Base-by-base conservation (phyloP, 2,888 invertebrate genomes). In the Cremastobaeus sp. region DNA sequence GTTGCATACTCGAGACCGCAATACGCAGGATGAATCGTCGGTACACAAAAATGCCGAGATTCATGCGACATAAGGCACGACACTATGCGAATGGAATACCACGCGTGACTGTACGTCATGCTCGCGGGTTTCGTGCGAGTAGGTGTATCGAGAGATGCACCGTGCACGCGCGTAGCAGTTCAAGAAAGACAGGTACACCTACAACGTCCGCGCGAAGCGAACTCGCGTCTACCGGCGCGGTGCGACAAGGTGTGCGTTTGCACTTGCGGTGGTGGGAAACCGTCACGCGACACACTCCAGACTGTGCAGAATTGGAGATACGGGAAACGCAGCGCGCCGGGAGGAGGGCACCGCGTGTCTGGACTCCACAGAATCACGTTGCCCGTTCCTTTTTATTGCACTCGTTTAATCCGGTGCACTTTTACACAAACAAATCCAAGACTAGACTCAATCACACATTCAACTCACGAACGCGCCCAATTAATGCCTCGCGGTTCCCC, bases 51-150 rank as follows among this genome's bases (percentile, higher is more conserved):
- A 32, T 21, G 50, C n/a, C 25, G 43, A 52, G n/a, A 64, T 35
- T 52, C 18, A 25, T 64, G 14, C 43, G 52, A 14, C 45, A 45
- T 45, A 39, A 64, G 43, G 43, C 64, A 35, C 64, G 64, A 52
- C 43, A 52, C 52, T 64, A n/a, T 41, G 45, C 64, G 52, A 64
- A 34, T 52, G 52, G 21, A 64, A 43, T 52, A 45, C 43, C 52
- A 64, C 64, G 52, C 64, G 35, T 64, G 64, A 64, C 64, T 64
- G 64, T 52, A 37, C 17, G 35, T 45, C 35, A 52, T n/a, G n/a
- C n/a, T n/a, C n/a, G n/a, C 30, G 41, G 21, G 43, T 45, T 12
- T 21, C 32, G 25, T 35, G 45, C 35, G 43, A 34, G 30, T 41
- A 68, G 34, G 48, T 57, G 65, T 55, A 55, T 47, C 32, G 21